These are phyloP conservation scores for Ferrisia virgata DNA, from an alignment of 2,888 invertebrate species.

Conservation along the genomic window DNA sequence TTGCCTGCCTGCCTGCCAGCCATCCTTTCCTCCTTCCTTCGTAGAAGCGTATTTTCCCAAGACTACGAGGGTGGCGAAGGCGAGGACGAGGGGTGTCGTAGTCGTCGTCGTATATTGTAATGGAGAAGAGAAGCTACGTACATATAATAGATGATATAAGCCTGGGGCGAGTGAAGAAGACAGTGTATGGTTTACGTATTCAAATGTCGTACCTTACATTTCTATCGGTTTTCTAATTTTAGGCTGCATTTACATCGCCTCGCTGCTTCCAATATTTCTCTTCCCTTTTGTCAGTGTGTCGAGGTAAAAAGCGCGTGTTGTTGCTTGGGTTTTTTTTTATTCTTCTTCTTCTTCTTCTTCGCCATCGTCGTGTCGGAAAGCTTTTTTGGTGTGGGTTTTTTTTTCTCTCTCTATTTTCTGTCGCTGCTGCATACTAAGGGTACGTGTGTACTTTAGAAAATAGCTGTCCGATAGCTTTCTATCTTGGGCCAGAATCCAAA, in stretches of 20 bases:
- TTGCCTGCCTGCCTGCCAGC: too few relatives aligned
- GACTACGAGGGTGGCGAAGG: too few relatives aligned
- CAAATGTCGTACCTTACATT: constrained; percentile 31
- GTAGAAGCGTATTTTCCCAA: neutral
- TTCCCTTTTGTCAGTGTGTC: neutral
- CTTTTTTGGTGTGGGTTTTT: constrained; percentile 49
- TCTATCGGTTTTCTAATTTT: constrained; percentile 38
- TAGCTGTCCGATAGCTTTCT: too few relatives aligned
- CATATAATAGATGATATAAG: too few relatives aligned
- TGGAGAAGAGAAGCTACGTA: neutral
- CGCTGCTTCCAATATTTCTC: constrained; percentile 45
- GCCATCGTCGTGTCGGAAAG: constrained; percentile 48
- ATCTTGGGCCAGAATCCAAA: too few relatives aligned
- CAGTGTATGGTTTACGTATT: constrained; percentile 23
- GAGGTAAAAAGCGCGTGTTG: neutral
- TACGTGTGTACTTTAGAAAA: too few relatives aligned
- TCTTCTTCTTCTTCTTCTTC: neutral
- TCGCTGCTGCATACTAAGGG: too few relatives aligned
- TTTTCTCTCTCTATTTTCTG: too few relatives aligned
- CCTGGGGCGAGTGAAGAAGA: neutral
- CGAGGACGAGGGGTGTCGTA: too few relatives aligned
- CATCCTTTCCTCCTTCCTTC: too few relatives aligned
- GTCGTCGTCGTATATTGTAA: neutral
- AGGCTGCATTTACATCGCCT: constrained; percentile 40
- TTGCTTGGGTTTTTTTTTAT: neutral